Base-by-base conservation (phyloP, 2,797 vertebrate genomes). In the Semaprochilodus insignis region DNA sequence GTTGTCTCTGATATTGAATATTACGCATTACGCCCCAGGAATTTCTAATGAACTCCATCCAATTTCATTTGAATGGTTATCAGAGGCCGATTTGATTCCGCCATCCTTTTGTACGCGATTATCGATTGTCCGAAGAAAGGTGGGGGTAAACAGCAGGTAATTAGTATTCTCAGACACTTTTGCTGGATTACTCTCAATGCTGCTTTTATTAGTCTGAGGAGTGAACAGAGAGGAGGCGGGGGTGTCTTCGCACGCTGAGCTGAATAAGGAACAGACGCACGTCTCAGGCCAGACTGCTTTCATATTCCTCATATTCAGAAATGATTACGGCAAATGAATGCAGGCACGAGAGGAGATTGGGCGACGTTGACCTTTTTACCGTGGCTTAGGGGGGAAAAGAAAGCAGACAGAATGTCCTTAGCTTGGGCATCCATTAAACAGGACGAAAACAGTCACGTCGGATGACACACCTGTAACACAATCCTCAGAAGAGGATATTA, bases 101-200 rank as follows among this genome's bases (percentile, higher is more conserved):
- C 81, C 40, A 77, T 90, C 83, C 90, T 91, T 48, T 92, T 94
- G 92, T 94, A 91, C 91, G 89, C 92, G 92, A 93, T 94, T 94
- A 95, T 95, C 88, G 94, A 95, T 95, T 93, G 92, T 93, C 91
- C 88, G 80, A 80, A 93, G 92, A 92, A 93, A 93, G 92, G 93
- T 92, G 91, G 89, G 73, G 86, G 72, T 91, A 93, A 95, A 94
- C 92, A 94, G 93, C 92, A 90, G 90, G 91, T 93, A 94, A 95
- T 95, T 95, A 94, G 94, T 94, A 94, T 94, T 94, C 92, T 89
- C 91, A 89, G 88, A 92, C 91, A 74, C 91, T 90, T 70, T 92
- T 89, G 93, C 88, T 89, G 91, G 90, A 91, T 93, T 92, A 93
- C 91, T 91, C 91, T 81, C 88, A 87, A 88, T 82, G 84, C 87